A percentile compares a stretch with the other conserved stretches of the same genome.
phyloP scores from a whole-genome alignment of 2,888 invertebrate genomes.

The Harpalus rubripes region DNA sequence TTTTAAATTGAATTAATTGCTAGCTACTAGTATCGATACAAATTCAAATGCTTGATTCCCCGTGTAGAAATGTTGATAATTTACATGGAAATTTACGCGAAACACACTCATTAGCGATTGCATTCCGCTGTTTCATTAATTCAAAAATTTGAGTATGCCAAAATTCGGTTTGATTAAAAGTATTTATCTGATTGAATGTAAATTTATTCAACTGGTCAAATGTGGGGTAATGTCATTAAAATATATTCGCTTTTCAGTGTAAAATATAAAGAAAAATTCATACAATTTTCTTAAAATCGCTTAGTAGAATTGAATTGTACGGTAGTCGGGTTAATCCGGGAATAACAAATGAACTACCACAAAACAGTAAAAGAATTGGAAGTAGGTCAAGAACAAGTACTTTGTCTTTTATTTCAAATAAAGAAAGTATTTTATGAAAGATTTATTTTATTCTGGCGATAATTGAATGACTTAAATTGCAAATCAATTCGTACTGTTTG shows the following conservation, averaged over 20 bases:
- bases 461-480: neutral
- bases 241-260: slow-evolving; percentile 7
- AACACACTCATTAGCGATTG: slow-evolving; percentile 28
- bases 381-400: slow-evolving; percentile 21
- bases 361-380: neutral
- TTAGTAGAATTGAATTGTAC: slow-evolving; percentile 30
- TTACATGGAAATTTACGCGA: slow-evolving; percentile 32
- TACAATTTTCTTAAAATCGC: neutral
- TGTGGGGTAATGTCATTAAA: slow-evolving; percentile 13
- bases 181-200: slow-evolving; percentile 28
- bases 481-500: neutral
- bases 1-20: slow-evolving; percentile 39
- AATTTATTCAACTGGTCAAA: slow-evolving; percentile 43
- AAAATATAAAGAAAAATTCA: slow-evolving; percentile 11
- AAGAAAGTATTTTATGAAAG: slow-evolving; percentile 1
- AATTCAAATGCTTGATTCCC: slow-evolving; percentile 10
- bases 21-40: slow-evolving; percentile 13
- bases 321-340: slow-evolving; percentile 16
- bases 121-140: slow-evolving; percentile 35
- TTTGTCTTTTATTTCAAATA: slow-evolving; percentile 5
- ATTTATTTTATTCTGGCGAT: slow-evolving; percentile 10
- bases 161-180: slow-evolving; percentile 10
- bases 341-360: slow-evolving; percentile 33
- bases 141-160: slow-evolving; percentile 31
- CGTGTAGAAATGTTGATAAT: slow-evolving; percentile 39